Conservation (phyloP, 2,888 invertebrate species). For the Apamea epomidion region DNA sequence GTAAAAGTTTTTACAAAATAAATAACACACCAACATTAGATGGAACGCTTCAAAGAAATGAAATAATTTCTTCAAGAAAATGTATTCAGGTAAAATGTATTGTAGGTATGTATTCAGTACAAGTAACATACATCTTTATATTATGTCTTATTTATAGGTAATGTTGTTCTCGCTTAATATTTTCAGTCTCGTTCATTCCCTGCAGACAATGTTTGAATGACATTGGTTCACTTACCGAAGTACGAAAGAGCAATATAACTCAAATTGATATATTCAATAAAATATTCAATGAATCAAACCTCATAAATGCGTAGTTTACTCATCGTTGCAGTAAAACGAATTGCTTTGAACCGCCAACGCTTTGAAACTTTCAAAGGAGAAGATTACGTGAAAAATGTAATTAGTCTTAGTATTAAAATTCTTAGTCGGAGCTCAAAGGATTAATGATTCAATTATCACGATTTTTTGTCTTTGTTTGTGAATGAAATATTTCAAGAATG, state of each 20-base stretch:
- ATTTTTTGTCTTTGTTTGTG: slow-evolving; percentile 23
- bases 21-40: slow-evolving; percentile 27
- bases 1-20: slow-evolving; percentile 36
- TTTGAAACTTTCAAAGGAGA: slow-evolving; percentile 38
- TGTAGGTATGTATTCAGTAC: slow-evolving; percentile 10
- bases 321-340: slow-evolving; percentile 7
- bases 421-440: slow-evolving; percentile 31
- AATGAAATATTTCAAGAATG: slow-evolving; percentile 2
- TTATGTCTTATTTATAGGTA: slow-evolving; percentile 4
- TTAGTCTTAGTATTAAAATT: slow-evolving; percentile 34
- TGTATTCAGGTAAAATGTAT: no score
- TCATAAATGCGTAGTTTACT: slow-evolving; percentile 10
- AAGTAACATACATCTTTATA: background rate
- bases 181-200: background rate
- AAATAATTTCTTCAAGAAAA: slow-evolving; percentile 26
- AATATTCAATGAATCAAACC: slow-evolving; percentile 16
- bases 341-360: slow-evolving; percentile 25
- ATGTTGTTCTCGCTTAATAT: background rate
- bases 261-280: slow-evolving; percentile 12
- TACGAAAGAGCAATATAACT: background rate
- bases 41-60: slow-evolving; percentile 23
- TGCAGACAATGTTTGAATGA: background rate
- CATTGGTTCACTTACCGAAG: background rate
- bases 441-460: slow-evolving; percentile 14
- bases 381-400: slow-evolving; percentile 48